A percentile compares a stretch with the other conserved stretches of the same genome.
Evolutionary conservation across 2,888 invertebrate species (phyloP).

Genomic region (Amphiduros pacificus): DNA sequence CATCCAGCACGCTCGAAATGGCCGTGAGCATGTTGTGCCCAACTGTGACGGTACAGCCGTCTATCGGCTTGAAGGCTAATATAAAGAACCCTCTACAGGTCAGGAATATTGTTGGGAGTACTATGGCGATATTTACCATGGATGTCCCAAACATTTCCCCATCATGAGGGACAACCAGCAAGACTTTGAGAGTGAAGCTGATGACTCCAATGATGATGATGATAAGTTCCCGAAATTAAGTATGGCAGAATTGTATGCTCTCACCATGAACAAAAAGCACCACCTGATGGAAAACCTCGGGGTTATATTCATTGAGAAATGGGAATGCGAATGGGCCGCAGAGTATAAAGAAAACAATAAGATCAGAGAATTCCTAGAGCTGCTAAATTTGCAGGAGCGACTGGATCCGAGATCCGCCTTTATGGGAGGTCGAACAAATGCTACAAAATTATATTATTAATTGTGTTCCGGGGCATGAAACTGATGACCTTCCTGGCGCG

Average conservation of each 20-base stretch:
- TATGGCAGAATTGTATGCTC: background rate
- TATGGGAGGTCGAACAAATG: constrained; percentile 5
- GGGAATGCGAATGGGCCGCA: constrained; percentile 1
- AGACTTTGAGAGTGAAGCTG: too few species aligned
- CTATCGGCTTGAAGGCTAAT: too few species aligned
- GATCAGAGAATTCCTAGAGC: background rate
- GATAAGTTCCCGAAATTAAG: too few species aligned
- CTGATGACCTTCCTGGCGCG: too few species aligned
- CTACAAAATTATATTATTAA: constrained; percentile 22
- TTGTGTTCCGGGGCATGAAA: background rate
- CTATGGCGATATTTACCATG: too few species aligned
- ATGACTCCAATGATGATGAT: too few species aligned
- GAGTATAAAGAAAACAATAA: background rate
- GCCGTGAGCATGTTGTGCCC: background rate
- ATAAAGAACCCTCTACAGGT: too few species aligned
- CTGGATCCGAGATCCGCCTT: background rate
- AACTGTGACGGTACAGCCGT: too few species aligned
- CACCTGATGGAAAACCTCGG: background rate
- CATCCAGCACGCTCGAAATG: background rate
- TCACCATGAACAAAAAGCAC: background rate
- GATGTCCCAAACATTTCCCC: too few species aligned
- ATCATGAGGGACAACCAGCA: too few species aligned
- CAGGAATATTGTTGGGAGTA: too few species aligned
- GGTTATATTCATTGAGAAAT: background rate
- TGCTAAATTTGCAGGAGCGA: background rate